A percentile compares a stretch with the other conserved stretches of the same genome.
phyloP scores from a whole-genome alignment of 2,797 vertebrate genomes.

The Petrocephalus schoutedeni region DNA sequence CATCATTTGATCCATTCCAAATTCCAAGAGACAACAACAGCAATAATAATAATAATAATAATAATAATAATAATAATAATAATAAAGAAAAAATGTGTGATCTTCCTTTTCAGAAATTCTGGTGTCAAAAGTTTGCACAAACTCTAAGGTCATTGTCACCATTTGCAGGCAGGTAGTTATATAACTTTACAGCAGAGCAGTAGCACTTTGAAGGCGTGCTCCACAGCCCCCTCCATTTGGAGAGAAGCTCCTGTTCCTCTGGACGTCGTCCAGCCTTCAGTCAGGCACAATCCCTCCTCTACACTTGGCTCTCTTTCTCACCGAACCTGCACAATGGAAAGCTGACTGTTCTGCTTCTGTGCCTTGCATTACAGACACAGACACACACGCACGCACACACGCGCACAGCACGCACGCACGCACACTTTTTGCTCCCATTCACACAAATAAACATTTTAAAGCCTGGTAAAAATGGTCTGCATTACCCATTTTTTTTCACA shows the following conservation, averaged over 20 bases:
- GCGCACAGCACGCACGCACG: neutral
- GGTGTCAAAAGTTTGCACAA: neutral
- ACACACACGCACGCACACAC: neutral
- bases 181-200: neutral
- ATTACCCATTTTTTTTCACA: neutral
- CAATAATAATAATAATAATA: neutral
- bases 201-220: neutral
- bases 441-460: neutral
- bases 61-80: neutral
- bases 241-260: neutral
- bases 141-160: neutral
- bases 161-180: neutral
- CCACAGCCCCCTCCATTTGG: neutral
- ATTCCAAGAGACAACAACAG: neutral
- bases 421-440: neutral
- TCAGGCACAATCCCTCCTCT: neutral
- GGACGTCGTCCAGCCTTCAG: neutral
- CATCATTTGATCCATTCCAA: neutral
- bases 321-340: neutral
- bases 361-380: neutral
- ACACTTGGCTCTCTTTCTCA: neutral
- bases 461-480: neutral
- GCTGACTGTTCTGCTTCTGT: neutral
- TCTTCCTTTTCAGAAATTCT: neutral
- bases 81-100: neutral